Percentiles rank a stretch among this genome's conserved stretches.
Evolutionary conservation across 2,113 vertebrate genomes (phyloP).

Genomic region (Microcebus jonahi): DNA sequence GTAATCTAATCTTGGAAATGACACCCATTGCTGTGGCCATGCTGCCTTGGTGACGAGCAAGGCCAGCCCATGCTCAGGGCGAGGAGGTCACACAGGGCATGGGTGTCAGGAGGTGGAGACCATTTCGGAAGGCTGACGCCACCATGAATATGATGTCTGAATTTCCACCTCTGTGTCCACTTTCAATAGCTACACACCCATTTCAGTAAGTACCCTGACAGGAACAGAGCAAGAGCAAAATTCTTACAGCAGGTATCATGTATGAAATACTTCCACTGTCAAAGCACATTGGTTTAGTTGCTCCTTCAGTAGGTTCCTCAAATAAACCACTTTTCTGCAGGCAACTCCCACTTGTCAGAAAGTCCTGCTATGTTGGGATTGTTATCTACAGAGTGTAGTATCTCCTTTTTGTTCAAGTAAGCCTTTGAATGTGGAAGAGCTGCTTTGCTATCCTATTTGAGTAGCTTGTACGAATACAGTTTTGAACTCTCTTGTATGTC

Average conservation of each 20-base stretch:
- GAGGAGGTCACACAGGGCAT: not conserved
- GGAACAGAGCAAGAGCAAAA: not conserved
- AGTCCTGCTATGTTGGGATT: not conserved
- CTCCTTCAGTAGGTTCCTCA: not conserved
- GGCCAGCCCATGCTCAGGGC: not conserved
- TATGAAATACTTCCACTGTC: not conserved
- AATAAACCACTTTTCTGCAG: not conserved
- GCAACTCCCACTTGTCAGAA: not conserved
- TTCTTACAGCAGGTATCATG: not conserved
- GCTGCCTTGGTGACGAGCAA: not conserved
- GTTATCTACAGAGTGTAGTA: not conserved
- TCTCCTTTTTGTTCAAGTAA: not conserved
- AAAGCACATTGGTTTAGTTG: not conserved
- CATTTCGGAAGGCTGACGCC: not conserved
- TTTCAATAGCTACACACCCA: not conserved
- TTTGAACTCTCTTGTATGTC: not conserved
- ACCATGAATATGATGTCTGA: not conserved
- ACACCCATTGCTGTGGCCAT: not conserved
- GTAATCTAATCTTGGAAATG: not conserved
- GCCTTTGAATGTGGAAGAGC: not conserved
- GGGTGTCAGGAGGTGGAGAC: not conserved
- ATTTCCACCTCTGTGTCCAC: not conserved
- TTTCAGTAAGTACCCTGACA: not conserved
- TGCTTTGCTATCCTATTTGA: not conserved
- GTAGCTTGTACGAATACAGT: not conserved